These are phyloP conservation scores for Melipona bicolor DNA, from an alignment of 2,888 invertebrate species.

Conservation along the genomic window DNA sequence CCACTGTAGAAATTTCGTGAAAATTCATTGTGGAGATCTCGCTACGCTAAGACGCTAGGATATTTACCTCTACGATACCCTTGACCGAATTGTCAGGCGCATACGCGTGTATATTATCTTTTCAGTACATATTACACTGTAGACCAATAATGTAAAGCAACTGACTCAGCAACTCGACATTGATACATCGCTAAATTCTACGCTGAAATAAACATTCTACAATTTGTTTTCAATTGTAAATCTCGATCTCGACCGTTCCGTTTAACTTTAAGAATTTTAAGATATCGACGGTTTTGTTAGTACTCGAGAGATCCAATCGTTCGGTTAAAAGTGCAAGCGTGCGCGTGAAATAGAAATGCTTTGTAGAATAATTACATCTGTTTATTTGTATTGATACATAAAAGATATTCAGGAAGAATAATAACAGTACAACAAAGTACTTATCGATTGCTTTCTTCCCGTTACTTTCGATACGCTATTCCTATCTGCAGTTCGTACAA, in stretches of 20 bases:
- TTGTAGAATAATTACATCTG: slow-evolving; percentile 63
- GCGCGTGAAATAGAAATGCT: background rate
- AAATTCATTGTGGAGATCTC: slow-evolving; percentile 21
- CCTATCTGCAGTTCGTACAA: slow-evolving; percentile 24
- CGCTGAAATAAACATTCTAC: background rate
- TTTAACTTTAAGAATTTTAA: too few species aligned
- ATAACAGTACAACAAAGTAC: slow-evolving; percentile 13
- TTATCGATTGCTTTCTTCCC: slow-evolving; percentile 41
- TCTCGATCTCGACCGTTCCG: background rate
- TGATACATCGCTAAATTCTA: slow-evolving; percentile 26
- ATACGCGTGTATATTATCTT: slow-evolving; percentile 34
- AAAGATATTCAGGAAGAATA: slow-evolving; percentile 66
- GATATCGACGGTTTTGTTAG: background rate
- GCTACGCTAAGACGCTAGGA: slow-evolving; percentile 20
- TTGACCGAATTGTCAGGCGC: slow-evolving; percentile 56
- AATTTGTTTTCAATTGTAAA: background rate
- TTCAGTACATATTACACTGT: background rate
- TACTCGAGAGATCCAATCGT: background rate
- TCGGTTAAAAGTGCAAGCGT: background rate
- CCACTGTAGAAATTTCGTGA: background rate
- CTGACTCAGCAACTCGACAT: slow-evolving; percentile 13
- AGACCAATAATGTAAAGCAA: slow-evolving; percentile 34
- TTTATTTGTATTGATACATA: slow-evolving; percentile 70
- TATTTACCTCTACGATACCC: slow-evolving; percentile 51
- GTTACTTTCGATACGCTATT: slow-evolving; percentile 64